Conservation (phyloP, 1,140 invertebrate species). For the Sogatella furcifera region DNA sequence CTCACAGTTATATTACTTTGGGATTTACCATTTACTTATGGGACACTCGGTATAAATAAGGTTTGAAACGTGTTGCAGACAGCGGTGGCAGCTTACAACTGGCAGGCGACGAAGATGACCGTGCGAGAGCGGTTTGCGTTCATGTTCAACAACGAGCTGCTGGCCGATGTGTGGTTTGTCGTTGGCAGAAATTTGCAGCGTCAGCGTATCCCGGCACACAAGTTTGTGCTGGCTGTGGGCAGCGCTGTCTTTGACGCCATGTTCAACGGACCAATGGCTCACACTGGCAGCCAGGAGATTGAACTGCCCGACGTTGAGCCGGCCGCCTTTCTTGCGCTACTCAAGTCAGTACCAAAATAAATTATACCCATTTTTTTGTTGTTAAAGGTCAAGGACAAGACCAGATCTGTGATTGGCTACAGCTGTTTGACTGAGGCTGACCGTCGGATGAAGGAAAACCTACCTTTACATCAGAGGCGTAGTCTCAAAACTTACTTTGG, state of each 20-base stretch:
- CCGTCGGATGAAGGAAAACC: no score
- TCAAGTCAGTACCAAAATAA: conserved; percentile 53
- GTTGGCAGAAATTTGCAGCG: conserved; percentile 60
- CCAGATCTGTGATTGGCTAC: no score
- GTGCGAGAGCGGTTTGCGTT: conserved; percentile 59
- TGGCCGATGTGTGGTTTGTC: conserved; percentile 69
- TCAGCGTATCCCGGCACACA: conserved; percentile 69
- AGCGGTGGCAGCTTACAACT: conserved; percentile 36
- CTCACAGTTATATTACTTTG: no score
- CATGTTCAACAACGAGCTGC: conserved; percentile 69
- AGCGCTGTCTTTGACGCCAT: conserved; percentile 81
- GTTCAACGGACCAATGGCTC: conserved; percentile 69
- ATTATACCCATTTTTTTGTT: no score
- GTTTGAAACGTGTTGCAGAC: not conserved
- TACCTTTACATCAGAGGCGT: no score
- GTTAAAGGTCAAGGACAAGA: no score
- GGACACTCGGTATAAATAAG: no score
- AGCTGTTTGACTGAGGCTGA: no score
- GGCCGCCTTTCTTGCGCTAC: conserved; percentile 55
- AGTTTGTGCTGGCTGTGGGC: conserved; percentile 70
- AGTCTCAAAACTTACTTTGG: no score
- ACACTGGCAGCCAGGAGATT: conserved; percentile 55
- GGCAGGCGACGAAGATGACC: conserved; percentile 57
- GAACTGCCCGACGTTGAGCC: conserved; percentile 78
- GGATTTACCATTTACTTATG: no score